Percentiles rank a stretch among this genome's conserved stretches.
These are phyloP conservation scores for Melanargia galathea DNA, from an alignment of 2,888 invertebrate species.

Conservation along the genomic window DNA sequence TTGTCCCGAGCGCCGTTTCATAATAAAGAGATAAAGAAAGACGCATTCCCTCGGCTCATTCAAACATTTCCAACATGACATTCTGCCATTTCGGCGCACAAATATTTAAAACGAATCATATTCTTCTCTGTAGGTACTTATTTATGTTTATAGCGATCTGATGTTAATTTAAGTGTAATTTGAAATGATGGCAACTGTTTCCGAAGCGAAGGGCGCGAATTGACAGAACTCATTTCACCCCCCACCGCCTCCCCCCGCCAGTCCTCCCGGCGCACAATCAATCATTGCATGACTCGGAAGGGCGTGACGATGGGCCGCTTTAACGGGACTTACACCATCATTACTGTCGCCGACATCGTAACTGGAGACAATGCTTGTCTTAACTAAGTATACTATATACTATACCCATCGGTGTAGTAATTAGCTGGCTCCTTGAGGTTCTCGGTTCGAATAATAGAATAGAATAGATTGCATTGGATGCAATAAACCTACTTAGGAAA, in stretches of 20 bases:
- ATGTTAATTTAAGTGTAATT: conserved; percentile 13
- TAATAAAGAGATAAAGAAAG: too few species aligned
- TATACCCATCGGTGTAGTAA: too few species aligned
- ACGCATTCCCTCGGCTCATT: too few species aligned
- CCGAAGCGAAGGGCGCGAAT: neutral
- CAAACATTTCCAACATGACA: too few species aligned
- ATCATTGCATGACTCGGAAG: conserved; percentile 2
- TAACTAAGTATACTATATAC: too few species aligned
- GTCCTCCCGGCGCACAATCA: neutral
- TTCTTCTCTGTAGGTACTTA: neutral
- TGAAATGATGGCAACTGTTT: conserved; percentile 3
- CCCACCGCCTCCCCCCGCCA: neutral
- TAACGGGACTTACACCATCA: conserved; percentile 9
- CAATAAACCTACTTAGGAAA: too few species aligned
- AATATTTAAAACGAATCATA: neutral
- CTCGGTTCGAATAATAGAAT: too few species aligned
- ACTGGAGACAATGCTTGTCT: neutral
- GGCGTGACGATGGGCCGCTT: conserved; percentile 10
- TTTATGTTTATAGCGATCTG: neutral
- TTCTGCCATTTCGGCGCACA: neutral
- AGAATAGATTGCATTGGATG: too few species aligned
- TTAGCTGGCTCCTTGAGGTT: too few species aligned
- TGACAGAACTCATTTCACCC: neutral
- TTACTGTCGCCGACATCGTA: neutral
- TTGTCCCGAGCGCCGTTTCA: too few species aligned